Evolutionary conservation across 2,888 invertebrate genomes (phyloP).

Genomic region (Drosophila mimica): DNA sequence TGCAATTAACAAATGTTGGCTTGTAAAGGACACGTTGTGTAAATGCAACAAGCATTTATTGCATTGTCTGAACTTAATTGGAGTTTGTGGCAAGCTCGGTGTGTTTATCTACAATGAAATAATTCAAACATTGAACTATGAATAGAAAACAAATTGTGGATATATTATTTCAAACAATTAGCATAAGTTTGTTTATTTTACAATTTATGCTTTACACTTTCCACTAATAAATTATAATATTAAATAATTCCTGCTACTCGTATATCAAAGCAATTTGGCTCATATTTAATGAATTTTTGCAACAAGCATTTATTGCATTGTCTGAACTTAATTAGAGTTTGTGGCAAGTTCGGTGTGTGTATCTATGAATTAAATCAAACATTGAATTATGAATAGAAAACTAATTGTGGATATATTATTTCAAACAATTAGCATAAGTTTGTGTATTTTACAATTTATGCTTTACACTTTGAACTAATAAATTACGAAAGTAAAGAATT

Average conservation of each 20-base stretch:
- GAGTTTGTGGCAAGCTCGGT: not conserved
- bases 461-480: too few species aligned
- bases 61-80: conserved; percentile 9
- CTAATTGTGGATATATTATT: not conserved
- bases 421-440: not conserved
- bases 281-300: too few species aligned
- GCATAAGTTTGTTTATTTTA: not conserved
- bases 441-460: not conserved
- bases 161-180: not conserved
- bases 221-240: not conserved
- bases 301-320: conserved; percentile 5
- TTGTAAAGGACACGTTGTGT: conserved; percentile 2
- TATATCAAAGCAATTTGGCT: not conserved
- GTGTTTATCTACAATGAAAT: not conserved
- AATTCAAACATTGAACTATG: not conserved
- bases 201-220: not conserved
- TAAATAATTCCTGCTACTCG: not conserved
- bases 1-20: conserved; percentile 40
- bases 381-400: not conserved
- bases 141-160: not conserved
- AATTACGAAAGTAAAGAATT: not conserved
- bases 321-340: conserved; percentile 12
- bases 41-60: conserved; percentile 19
- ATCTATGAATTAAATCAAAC: not conserved
- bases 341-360: not conserved